Evolutionary conservation across 2,113 vertebrate genomes (phyloP).

Genomic region (Paracanthobrama guichenoti): DNA sequence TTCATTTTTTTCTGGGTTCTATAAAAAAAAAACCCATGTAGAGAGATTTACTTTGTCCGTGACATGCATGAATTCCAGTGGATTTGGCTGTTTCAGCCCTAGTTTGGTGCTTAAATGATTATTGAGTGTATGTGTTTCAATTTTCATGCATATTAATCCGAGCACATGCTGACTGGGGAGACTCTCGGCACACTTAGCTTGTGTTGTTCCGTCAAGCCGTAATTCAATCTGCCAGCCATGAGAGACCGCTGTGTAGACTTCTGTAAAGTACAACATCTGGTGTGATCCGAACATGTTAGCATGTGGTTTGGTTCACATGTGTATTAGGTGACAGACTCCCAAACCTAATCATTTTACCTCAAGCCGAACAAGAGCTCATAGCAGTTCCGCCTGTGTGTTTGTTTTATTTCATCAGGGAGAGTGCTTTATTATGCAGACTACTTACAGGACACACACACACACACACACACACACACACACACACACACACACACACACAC

Average conservation of each 20-base stretch:
- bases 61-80: slow-evolving; percentile 17
- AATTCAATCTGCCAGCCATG: slow-evolving; percentile 31
- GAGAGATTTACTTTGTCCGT: slow-evolving; percentile 11
- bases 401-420: neutral
- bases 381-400: neutral
- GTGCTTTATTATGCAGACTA: too few species aligned
- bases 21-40: neutral
- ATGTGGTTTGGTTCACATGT: slow-evolving; percentile 1
- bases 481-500: too few species aligned
- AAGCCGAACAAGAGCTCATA: neutral
- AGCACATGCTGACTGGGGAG: neutral
- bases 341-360: slow-evolving; percentile 24
- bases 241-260: slow-evolving; percentile 13
- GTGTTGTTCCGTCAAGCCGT: neutral
- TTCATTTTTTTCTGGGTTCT: neutral
- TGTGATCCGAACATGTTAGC: slow-evolving; percentile 23
- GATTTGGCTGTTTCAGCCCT: slow-evolving; percentile 1
- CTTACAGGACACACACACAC: too few species aligned
- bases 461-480: too few species aligned
- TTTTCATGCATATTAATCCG: slow-evolving; percentile 31
- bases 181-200: neutral
- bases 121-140: slow-evolving; percentile 34
- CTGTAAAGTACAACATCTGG: slow-evolving; percentile 18
- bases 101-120: slow-evolving; percentile 26
- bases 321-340: slow-evolving; percentile 23